Evolutionary conservation across 2,797 vertebrate species (phyloP).

Genomic region (Hypotaenidia philippensis): DNA sequence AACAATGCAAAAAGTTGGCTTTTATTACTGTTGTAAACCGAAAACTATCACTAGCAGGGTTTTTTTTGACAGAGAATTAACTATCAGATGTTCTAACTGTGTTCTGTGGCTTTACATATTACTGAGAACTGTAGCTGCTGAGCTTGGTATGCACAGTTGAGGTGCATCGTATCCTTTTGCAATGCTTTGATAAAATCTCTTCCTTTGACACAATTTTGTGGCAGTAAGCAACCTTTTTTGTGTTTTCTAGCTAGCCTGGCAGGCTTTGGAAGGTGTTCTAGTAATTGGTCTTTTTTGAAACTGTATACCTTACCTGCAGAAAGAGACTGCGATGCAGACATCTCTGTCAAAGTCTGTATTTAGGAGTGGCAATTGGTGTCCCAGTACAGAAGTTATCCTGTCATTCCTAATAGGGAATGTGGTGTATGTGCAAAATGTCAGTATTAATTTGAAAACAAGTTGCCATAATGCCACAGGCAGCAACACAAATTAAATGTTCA

Average conservation of each 20-base stretch:
- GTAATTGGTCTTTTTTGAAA: neutral
- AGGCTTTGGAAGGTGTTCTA: neutral
- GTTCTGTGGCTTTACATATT: neutral
- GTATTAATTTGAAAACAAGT: neutral
- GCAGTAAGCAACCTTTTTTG: neutral
- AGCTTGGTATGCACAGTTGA: neutral
- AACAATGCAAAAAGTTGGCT: neutral
- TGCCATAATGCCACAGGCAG: neutral
- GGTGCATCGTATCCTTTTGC: fast-evolving
- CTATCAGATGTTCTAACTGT: neutral
- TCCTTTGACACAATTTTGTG: neutral
- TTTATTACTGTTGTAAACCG: neutral
- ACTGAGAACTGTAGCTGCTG: neutral
- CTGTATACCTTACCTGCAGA: neutral
- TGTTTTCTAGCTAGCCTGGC: neutral
- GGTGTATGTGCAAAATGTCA: neutral
- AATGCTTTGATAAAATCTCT: neutral
- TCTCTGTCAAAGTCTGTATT: neutral
- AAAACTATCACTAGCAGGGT: neutral
- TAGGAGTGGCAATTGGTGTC: neutral
- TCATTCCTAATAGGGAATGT: neutral
- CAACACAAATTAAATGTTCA: neutral
- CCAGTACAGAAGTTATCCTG: neutral
- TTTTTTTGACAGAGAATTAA: neutral
- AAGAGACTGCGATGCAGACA: neutral